Evolutionary conservation across 2,113 vertebrate genomes (phyloP).

Genomic region (Pelobates fuscus): DNA sequence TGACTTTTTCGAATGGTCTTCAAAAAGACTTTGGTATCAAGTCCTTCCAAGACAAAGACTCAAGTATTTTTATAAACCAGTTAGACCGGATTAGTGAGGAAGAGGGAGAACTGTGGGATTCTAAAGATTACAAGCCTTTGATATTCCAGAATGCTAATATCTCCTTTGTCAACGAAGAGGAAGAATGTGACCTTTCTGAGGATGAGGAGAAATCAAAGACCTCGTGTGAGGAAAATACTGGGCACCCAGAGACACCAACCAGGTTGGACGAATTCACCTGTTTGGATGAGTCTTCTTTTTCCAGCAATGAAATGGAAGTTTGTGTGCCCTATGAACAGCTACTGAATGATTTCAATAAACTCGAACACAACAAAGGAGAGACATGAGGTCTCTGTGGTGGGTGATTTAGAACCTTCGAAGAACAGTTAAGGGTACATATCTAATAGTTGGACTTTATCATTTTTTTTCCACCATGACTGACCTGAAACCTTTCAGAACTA

Average conservation of each 20-base stretch:
- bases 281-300: conserved; percentile 84
- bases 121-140: conserved; percentile 79
- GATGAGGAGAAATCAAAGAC: conserved; percentile 83
- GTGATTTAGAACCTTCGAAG: neutral
- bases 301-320: conserved; percentile 77
- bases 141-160: conserved; percentile 85
- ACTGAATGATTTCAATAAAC: conserved; percentile 85
- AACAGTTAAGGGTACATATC: neutral
- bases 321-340: conserved; percentile 88
- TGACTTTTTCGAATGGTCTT: conserved; percentile 59
- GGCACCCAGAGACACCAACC: conserved; percentile 67
- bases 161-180: conserved; percentile 79
- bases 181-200: conserved; percentile 65
- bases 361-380: conserved; percentile 73
- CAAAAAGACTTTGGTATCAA: conserved; percentile 71
- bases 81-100: conserved; percentile 86
- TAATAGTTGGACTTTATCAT: too few relatives aligned
- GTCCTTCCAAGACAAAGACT: conserved; percentile 65
- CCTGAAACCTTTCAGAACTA: too few relatives aligned
- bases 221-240: conserved; percentile 84
- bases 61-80: conserved; percentile 79
- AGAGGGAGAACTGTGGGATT: conserved; percentile 80
- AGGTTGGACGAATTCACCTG: conserved; percentile 75
- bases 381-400: conserved; percentile 57
- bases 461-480: too few relatives aligned